Evolutionary conservation across 2,888 invertebrate species (phyloP).

Genomic region (Stenchaetothrips biformis): DNA sequence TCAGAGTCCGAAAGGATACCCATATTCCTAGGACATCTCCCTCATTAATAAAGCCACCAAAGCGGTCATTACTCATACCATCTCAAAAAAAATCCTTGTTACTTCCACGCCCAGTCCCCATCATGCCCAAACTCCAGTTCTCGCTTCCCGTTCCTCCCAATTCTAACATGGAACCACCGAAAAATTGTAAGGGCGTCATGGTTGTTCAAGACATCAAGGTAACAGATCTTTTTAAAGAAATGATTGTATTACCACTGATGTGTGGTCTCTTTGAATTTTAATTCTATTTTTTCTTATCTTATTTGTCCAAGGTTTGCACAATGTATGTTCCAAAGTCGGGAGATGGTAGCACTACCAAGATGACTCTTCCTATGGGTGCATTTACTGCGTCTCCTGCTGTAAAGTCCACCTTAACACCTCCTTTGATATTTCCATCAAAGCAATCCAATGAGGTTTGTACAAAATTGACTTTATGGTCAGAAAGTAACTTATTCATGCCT

Average conservation of each 20-base stretch:
- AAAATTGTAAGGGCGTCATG: neutral
- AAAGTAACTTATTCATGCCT: too few species aligned
- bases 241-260: neutral
- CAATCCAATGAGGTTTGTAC: too few species aligned
- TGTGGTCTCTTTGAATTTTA: neutral
- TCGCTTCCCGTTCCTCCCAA: neutral
- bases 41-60: neutral
- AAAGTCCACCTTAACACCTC: too few species aligned
- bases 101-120: neutral
- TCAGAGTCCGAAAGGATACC: neutral
- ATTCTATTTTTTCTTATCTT: neutral
- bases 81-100: neutral
- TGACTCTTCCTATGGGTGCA: neutral
- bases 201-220: constrained; percentile 2
- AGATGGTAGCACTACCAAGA: neutral
- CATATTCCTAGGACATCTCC: neutral
- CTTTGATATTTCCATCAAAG: too few species aligned
- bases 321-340: constrained; percentile 1
- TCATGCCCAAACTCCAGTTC: neutral
- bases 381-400: too few species aligned
- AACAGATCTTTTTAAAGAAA: neutral
- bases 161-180: neutral
- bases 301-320: neutral
- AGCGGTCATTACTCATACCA: neutral
- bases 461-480: too few species aligned